phyloP scores from a whole-genome alignment of 2,797 vertebrate species.

The Alauda arvensis region DNA sequence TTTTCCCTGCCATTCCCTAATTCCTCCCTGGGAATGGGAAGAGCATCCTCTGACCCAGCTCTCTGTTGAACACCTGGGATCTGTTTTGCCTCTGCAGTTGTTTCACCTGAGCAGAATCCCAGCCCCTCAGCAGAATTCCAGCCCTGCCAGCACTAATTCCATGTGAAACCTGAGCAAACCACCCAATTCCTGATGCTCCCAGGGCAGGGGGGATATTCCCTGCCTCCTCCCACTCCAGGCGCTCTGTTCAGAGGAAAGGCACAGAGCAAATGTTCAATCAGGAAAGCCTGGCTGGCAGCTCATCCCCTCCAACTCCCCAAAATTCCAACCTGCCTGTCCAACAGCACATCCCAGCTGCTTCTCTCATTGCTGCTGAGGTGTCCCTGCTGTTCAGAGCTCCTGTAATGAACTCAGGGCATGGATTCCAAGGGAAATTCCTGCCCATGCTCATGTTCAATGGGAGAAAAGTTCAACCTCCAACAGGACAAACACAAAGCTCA shows the following conservation, averaged over 20 bases:
- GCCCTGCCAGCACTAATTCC: not conserved
- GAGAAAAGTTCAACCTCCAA: not conserved
- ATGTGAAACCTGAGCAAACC: rapidly evolving
- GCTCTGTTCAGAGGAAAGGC: not conserved
- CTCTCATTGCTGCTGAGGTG: rapidly evolving
- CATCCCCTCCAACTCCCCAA: not conserved
- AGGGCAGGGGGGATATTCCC: not conserved
- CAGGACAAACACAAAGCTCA: not conserved
- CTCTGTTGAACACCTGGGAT: not conserved
- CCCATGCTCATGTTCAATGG: not conserved
- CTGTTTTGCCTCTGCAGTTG: not conserved
- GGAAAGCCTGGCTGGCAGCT: not conserved
- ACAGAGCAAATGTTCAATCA: rapidly evolving
- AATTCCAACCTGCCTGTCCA: not conserved
- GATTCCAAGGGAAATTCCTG: rapidly evolving
- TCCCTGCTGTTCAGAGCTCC: not conserved
- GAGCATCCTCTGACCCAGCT: not conserved
- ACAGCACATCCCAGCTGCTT: not conserved
- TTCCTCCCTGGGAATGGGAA: not conserved
- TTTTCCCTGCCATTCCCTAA: not conserved
- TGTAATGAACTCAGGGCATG: not conserved
- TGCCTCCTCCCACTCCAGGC: not conserved
- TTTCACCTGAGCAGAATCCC: not conserved
- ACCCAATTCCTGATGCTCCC: rapidly evolving
- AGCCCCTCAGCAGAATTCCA: not conserved